phyloP scores from a whole-genome alignment of 1,140 invertebrate species.

The Drosophila bifasciata region DNA sequence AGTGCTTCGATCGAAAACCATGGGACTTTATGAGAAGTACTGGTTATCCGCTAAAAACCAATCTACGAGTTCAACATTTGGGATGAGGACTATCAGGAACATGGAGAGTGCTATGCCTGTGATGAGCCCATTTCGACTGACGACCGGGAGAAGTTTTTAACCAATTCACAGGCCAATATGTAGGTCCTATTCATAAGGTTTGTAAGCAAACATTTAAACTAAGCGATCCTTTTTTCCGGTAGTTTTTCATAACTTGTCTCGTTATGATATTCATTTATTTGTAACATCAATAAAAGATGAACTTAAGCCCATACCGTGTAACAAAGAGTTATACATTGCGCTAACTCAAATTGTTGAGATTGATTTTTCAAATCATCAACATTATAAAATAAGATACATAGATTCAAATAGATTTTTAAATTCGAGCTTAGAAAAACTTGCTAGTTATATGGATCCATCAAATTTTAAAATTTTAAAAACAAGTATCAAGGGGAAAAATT shows the following conservation, averaged over 20 bases:
- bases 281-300: neutral
- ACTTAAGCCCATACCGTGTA: neutral
- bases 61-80: neutral
- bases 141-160: neutral
- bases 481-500: neutral
- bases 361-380: neutral
- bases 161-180: slow-evolving; percentile 1
- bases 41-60: neutral
- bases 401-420: slow-evolving; percentile 3
- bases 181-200: neutral
- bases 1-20: neutral
- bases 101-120: neutral
- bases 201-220: neutral
- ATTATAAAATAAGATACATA: slow-evolving; percentile 2
- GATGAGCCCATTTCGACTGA: neutral
- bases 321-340: slow-evolving; percentile 1
- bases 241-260: slow-evolving; percentile 6
- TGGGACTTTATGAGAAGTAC: slow-evolving; percentile 5
- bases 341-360: neutral
- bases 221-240: slow-evolving; percentile 3
- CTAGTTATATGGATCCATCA: neutral
- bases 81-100: neutral
- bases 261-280: slow-evolving; percentile 3
- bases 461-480: neutral
- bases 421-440: slow-evolving; percentile 1